phyloP scores from a whole-genome alignment of 2,797 vertebrate genomes.

The Sebastes kiyomatsui region DNA sequence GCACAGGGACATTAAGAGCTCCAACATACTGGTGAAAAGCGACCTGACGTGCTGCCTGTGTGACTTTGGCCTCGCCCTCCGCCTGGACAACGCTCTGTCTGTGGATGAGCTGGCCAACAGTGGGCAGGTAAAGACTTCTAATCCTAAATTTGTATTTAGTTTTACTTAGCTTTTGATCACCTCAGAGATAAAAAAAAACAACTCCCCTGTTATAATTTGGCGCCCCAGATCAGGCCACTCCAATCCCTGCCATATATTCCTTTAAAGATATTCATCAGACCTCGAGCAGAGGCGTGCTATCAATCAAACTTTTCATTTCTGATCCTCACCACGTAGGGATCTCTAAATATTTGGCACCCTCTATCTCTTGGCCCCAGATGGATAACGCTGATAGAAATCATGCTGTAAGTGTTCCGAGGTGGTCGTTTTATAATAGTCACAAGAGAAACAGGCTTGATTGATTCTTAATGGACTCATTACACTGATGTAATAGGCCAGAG shows the following conservation, averaged over 20 bases:
- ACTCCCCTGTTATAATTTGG: background rate
- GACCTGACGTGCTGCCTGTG: constrained; percentile 95
- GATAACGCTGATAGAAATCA: constrained; percentile 25
- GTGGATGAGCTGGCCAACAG: constrained; percentile 98
- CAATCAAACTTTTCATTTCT: constrained; percentile 27
- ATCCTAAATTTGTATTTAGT: background rate
- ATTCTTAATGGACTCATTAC: constrained; percentile 64
- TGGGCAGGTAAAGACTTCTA: constrained; percentile 88
- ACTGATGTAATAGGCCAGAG: constrained; percentile 49
- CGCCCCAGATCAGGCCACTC: background rate
- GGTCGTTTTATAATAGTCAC: constrained; percentile 42
- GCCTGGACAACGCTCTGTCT: constrained; percentile 90
- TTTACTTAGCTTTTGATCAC: constrained; percentile 12
- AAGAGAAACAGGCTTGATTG: constrained; percentile 57
- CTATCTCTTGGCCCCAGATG: constrained; percentile 23
- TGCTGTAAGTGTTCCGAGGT: constrained; percentile 25
- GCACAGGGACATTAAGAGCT: constrained; percentile 97
- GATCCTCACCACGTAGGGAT: constrained; percentile 18
- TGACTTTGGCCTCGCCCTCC: constrained; percentile 94
- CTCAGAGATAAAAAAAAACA: background rate
- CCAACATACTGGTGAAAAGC: constrained; percentile 94
- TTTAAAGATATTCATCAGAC: constrained; percentile 28
- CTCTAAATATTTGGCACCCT: constrained; percentile 31
- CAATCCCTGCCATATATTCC: background rate
- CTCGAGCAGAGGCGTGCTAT: constrained; percentile 2